Evolutionary conservation across 2,888 invertebrate genomes (phyloP), one percentile per base, ranked within the genome.

Genomic region (Cosmopolites sordidus): DNA sequence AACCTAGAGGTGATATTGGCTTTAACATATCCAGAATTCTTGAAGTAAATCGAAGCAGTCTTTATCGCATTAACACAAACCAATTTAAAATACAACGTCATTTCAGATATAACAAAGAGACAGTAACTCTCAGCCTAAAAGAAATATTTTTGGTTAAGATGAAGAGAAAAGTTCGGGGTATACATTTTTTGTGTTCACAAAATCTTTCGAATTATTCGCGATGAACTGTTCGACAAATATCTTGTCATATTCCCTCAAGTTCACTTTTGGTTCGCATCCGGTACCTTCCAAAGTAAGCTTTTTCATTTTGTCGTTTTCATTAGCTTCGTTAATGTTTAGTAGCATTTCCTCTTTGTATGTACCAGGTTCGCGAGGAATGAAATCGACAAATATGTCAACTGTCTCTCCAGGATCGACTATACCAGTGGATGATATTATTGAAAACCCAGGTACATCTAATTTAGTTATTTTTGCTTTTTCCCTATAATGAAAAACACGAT

Each of bases 161-260:
- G 22, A 22, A 22, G 4, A 8, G 22, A 22, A 22, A 8, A 5
- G 4, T 22, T 22, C 22, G 22, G 9, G 1, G 2, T 37, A 50
- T 59, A 75, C 75, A 64, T 74, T 66, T 47, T 78, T 77, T 1
- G 75, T 76, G 37, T 75, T 73, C 62, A 75, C 71, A 58, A 80
- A 79, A 54, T 82, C 79, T 0, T 73, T 64, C 42, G 79, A 62
- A 49, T 70, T 73, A 62, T 81, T 76, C 1, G 82, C 78, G 52
- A 83, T 75, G 15, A 79, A 74, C 62, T 81, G 80, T 66, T 83
- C 80, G 54, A 76, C 75, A 64, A 84, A 84, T 1, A 84, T 81
- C 1, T 74, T 76, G 47, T 78, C 75, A 16, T 78, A 66, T 65
- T 83, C 78, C 66, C 76, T 73, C 51, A 83, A 78, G 64, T 83